Evolutionary conservation across 1,140 invertebrate species (phyloP).

Genomic region (Drosophila paulistorum): DNA sequence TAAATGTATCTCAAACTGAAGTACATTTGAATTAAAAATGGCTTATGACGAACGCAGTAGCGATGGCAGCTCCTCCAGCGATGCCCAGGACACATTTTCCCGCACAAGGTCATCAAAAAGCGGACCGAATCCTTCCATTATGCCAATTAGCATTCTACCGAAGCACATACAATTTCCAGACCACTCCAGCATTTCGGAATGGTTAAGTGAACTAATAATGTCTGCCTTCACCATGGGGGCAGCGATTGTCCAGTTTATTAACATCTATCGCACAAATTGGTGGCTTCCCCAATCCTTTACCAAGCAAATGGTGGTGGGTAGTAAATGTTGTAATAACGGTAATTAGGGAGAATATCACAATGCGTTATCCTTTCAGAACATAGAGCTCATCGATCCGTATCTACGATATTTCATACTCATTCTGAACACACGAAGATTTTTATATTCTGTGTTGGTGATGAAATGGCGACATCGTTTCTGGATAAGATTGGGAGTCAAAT

Average conservation of each 20-base stretch:
- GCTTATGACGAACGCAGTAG: conserved; percentile 68
- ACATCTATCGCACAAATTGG: conserved; percentile 98
- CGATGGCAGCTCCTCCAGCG: conserved; percentile 69
- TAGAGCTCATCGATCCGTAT: conserved; percentile 96
- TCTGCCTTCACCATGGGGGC: conserved; percentile 91
- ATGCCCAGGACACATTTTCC: conserved; percentile 50
- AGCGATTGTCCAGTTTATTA: conserved; percentile 93
- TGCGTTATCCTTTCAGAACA: conserved; percentile 90
- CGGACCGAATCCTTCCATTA: conserved; percentile 25
- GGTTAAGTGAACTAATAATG: conserved; percentile 94
- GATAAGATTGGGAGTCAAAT: conserved; percentile 52
- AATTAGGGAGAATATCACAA: neutral
- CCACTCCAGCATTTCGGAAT: conserved; percentile 91
- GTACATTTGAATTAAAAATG: conserved; percentile 32
- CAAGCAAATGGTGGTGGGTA: conserved; percentile 92
- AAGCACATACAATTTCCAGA: conserved; percentile 94
- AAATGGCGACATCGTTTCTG: conserved; percentile 45
- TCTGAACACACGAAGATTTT: conserved; percentile 90
- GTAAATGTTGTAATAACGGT: neutral
- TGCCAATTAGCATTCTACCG: conserved; percentile 82
- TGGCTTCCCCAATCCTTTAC: conserved; percentile 97
- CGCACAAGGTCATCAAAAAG: conserved; percentile 44
- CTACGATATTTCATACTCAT: conserved; percentile 92
- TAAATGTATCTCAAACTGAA: conserved; percentile 21
- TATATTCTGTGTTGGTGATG: conserved; percentile 85